phyloP scores from a whole-genome alignment of 2,888 invertebrate genomes.

The Calameuta idolon region DNA sequence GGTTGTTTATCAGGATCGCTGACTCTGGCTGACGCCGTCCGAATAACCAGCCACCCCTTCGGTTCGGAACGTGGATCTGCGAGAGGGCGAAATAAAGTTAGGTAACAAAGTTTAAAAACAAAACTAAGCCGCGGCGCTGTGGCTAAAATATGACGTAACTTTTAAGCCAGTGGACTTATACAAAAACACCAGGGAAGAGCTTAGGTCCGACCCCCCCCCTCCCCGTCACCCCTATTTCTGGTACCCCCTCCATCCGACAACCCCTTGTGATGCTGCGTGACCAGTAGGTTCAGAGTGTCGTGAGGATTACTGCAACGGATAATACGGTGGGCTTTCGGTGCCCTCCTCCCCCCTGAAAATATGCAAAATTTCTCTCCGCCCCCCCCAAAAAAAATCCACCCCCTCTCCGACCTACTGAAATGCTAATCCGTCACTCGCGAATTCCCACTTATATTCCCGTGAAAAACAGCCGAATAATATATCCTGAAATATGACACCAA shows the following conservation, averaged over 20 bases:
- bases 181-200: constrained; percentile 18
- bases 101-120: constrained; percentile 42
- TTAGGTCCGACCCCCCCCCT: not conserved
- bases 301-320: not conserved
- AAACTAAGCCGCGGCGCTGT: constrained; percentile 25
- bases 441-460: not conserved
- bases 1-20: constrained; percentile 33
- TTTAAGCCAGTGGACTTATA: constrained; percentile 39
- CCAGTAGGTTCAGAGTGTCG: not conserved
- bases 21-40: constrained; percentile 7
- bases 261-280: not conserved
- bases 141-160: constrained; percentile 47
- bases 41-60: not conserved
- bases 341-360: not conserved
- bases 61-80: not conserved
- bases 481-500: not conserved
- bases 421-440: not conserved
- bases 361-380: not conserved
- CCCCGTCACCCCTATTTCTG: not conserved
- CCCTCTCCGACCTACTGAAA: not conserved
- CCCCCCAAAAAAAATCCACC: too few relatives aligned
- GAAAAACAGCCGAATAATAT: not conserved
- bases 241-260: not conserved
- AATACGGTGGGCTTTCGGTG: not conserved
- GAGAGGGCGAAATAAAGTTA: constrained; percentile 27